phyloP scores from a whole-genome alignment of 2,113 vertebrate species.

The Menidia beryllina region DNA sequence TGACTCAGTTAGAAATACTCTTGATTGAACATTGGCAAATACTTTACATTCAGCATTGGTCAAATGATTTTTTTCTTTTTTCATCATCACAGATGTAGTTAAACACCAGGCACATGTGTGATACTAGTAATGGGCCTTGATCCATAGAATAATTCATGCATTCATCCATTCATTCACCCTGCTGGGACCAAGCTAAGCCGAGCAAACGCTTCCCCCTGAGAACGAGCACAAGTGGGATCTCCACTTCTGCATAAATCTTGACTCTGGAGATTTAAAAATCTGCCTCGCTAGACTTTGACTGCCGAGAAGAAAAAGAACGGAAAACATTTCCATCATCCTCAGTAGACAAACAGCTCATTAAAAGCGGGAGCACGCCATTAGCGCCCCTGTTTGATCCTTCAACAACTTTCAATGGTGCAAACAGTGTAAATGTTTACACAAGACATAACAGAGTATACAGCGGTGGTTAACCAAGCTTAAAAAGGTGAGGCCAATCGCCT shows the following conservation, averaged over 20 bases:
- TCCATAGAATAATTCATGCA: not conserved
- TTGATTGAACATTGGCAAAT: too few relatives aligned
- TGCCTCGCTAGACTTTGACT: too few relatives aligned
- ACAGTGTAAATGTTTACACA: constrained; percentile 3
- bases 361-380: not conserved
- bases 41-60: too few relatives aligned
- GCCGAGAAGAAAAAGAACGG: too few relatives aligned
- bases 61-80: too few relatives aligned
- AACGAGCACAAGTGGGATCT: not conserved
- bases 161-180: not conserved
- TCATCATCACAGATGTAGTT: too few relatives aligned
- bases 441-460: not conserved
- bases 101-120: too few relatives aligned
- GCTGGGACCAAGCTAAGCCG: constrained; percentile 1
- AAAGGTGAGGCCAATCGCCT: constrained; percentile 21
- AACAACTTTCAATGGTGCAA: not conserved
- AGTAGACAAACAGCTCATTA: not conserved
- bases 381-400: not conserved
- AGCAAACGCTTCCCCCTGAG: not conserved
- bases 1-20: too few relatives aligned
- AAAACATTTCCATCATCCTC: too few relatives aligned
- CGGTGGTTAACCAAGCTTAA: constrained; percentile 3
- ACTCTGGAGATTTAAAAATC: too few relatives aligned
- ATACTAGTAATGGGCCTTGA: too few relatives aligned
- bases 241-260: not conserved